Evolutionary conservation across 2,797 vertebrate genomes (phyloP), one percentile per base, ranked within the genome.

Genomic region (Synaphobranchus kaupii): DNA sequence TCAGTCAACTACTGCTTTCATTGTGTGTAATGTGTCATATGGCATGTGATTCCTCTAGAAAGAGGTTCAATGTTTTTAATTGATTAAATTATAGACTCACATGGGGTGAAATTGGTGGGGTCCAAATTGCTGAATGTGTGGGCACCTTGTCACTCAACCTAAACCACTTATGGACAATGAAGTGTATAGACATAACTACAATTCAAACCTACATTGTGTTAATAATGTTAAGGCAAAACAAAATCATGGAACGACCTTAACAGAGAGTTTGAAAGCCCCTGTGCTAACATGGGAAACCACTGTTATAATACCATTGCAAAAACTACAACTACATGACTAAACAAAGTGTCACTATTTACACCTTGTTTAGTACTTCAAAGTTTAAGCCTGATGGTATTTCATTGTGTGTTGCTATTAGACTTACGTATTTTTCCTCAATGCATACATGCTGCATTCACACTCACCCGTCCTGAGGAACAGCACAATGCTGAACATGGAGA

Each of bases 401-500:
- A 48, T 13, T 71, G 39, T 6, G 13, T 44, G 8, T 20, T 56
- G 31, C 1, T 47, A n/a, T 31, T 1, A 44, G 4, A 15, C 34
- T 20, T 31, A 28, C 7, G 22, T 12, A 28, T 28, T 44, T 39
- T 76, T 44, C 31, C 9, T 76, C 34, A 39, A 39, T 39, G 3
- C 73, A 68, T 6, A 83, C 48, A 34, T 56, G 4, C 50, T 54
- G 4, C 39, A 76, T 60, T 1, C 0, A 3, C 0, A 91, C 96
- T 95, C 89, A 97, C 97, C 97, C 3, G 97, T 94, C 25, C 97
- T 91, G 89, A 97, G 90, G 86, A 97, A 97, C 63, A 97, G 93
- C 2, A 97, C 96, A 4, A 97, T 96, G 88, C 96, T 96, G 85
- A 97, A 97, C 97, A 97, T 97, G 76, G 96, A 97, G 87, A 97